Evolutionary conservation across 2,113 vertebrate species (phyloP).

Genomic region (Nothobranchius kuhntae): DNA sequence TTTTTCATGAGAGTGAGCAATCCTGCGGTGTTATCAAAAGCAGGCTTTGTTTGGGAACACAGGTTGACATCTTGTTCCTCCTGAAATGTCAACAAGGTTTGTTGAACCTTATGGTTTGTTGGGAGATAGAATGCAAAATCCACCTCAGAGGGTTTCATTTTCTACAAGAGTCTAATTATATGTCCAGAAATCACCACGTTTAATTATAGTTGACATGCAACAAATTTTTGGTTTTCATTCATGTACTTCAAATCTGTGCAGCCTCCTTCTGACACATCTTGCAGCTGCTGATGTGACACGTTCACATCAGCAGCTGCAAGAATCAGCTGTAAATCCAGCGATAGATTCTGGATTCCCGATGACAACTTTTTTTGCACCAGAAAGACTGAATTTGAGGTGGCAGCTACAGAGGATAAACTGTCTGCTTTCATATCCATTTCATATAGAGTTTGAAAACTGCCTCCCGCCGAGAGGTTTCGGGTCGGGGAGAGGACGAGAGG

Average conservation of each 20-base stretch:
- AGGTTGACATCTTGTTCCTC: no score
- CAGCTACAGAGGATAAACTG: background rate
- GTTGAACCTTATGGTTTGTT: no score
- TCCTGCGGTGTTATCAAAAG: no score
- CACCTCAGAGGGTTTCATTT: no score
- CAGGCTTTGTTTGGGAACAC: no score
- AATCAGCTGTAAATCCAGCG: background rate
- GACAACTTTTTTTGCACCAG: background rate
- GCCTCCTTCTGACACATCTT: background rate
- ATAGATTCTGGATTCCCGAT: background rate
- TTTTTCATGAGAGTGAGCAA: no score
- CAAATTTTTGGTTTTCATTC: background rate
- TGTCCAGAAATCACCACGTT: background rate
- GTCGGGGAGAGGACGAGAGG: no score
- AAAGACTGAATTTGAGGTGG: background rate
- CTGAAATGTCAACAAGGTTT: no score
- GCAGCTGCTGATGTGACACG: background rate
- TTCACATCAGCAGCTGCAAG: background rate
- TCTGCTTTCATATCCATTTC: background rate
- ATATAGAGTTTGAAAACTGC: background rate
- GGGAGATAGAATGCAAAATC: no score
- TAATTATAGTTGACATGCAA: background rate
- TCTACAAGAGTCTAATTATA: no score
- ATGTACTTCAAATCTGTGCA: background rate
- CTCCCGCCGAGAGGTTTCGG: no score